Evolutionary conservation across 2,113 vertebrate genomes (phyloP).

Genomic region (Orcinus orca): DNA sequence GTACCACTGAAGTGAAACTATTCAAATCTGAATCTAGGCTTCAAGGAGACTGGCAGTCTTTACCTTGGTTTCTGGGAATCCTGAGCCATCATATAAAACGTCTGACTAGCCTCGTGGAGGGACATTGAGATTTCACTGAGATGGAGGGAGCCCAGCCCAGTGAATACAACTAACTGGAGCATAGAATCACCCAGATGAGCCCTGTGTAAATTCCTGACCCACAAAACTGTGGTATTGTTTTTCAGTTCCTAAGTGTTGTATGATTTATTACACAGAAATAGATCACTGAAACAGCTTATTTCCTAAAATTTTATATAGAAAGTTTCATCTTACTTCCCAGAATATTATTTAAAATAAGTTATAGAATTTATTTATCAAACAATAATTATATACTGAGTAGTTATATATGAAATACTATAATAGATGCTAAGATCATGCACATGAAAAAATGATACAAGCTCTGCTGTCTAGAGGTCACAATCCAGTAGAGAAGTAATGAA

Average conservation of each 20-base stretch:
- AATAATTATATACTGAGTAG: background rate
- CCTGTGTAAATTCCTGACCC: background rate
- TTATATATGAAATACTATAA: background rate
- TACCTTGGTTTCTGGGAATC: background rate
- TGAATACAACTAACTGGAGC: background rate
- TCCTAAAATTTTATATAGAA: background rate
- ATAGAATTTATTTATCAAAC: background rate
- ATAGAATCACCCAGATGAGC: background rate
- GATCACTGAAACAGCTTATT: background rate
- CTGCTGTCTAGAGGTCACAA: background rate
- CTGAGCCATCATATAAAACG: background rate
- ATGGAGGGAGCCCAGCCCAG: background rate
- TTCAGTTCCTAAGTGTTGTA: background rate
- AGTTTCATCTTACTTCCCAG: background rate
- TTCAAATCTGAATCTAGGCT: background rate
- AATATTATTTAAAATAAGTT: background rate
- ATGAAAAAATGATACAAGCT: background rate
- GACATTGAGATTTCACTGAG: background rate
- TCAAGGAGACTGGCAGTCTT: background rate
- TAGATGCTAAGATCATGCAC: background rate
- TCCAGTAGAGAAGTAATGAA: background rate
- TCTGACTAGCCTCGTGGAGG: background rate
- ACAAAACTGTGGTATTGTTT: background rate
- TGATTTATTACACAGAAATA: background rate
- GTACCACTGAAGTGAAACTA: background rate